Conservation (phyloP, 2,888 invertebrate genomes). For the Melipona beecheii region DNA sequence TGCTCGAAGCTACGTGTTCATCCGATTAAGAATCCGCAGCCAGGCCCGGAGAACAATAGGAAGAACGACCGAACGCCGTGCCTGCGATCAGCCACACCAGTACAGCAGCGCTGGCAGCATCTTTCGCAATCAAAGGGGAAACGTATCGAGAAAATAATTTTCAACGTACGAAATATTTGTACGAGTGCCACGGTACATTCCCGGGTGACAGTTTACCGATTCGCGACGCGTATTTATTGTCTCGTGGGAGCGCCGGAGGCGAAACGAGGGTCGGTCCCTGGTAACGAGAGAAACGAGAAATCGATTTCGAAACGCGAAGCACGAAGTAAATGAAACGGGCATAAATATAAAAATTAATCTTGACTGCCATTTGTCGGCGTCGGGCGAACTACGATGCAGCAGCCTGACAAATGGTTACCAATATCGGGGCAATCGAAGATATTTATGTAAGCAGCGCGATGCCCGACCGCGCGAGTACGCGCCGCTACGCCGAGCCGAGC, state of each 20-base stretch:
- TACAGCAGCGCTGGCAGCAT: background rate
- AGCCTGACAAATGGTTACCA: conserved; percentile 39
- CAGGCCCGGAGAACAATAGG: conserved; percentile 20
- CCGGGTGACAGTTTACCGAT: conserved; percentile 19
- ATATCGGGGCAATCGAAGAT: conserved; percentile 48
- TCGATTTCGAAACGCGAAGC: background rate
- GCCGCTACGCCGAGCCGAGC: background rate
- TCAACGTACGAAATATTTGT: background rate
- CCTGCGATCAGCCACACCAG: background rate
- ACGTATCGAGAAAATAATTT: background rate
- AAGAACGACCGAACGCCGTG: conserved; percentile 4
- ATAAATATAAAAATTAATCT: conserved; percentile 37
- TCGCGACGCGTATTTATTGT: conserved; percentile 9
- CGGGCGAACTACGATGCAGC: conserved; percentile 18
- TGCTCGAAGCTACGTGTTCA: background rate
- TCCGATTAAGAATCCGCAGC: conserved; percentile 17
- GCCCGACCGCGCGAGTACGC: background rate
- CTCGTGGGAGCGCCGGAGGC: background rate
- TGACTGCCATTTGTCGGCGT: conserved; percentile 29
- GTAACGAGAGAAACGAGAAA: background rate
- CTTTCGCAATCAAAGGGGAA: background rate
- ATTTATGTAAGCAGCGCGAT: conserved; percentile 47
- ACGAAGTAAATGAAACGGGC: conserved; percentile 12
- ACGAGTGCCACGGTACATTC: background rate
- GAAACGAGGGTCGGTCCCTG: background rate